phyloP scores from a whole-genome alignment of 2,797 vertebrate species.

The Arctocebus calabarensis region DNA sequence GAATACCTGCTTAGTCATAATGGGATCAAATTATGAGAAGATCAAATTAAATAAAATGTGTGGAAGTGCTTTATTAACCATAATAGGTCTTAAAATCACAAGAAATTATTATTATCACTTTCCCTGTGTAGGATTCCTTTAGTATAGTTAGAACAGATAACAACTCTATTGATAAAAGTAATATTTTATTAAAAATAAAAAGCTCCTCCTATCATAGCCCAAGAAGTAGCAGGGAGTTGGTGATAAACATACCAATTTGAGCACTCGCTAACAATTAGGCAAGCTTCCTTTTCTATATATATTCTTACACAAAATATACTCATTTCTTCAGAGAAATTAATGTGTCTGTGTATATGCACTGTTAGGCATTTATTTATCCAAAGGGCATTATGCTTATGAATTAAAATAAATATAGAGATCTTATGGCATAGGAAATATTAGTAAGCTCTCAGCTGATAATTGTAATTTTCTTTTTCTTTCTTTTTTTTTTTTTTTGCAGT shows the following conservation, averaged over 20 bases:
- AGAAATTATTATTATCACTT: conserved; percentile 49
- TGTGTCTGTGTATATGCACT: not conserved
- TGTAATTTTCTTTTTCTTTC: no score
- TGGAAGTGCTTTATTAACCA: conserved; percentile 50
- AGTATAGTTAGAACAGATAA: conserved; percentile 27
- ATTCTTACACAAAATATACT: not conserved
- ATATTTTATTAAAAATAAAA: not conserved
- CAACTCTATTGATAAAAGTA: conserved; percentile 31
- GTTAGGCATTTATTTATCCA: not conserved
- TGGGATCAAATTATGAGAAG: not conserved
- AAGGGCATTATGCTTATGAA: not conserved
- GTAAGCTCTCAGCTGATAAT: not conserved
- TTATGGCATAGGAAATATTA: not conserved
- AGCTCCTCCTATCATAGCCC: not conserved
- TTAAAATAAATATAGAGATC: not conserved
- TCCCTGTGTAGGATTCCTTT: not conserved
- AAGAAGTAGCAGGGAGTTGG: not conserved
- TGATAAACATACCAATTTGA: conserved; percentile 25
- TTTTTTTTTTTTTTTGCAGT: no score
- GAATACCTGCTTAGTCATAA: conserved; percentile 24
- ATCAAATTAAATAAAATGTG: conserved; percentile 41
- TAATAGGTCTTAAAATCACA: conserved; percentile 41
- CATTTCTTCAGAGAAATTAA: not conserved
- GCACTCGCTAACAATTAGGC: not conserved
- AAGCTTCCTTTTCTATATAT: not conserved